A percentile compares a stretch with the other conserved stretches of the same genome.
phyloP scores from a whole-genome alignment of 92 coral and sea anemone genomes.

The Epizoanthus fatuus region DNA sequence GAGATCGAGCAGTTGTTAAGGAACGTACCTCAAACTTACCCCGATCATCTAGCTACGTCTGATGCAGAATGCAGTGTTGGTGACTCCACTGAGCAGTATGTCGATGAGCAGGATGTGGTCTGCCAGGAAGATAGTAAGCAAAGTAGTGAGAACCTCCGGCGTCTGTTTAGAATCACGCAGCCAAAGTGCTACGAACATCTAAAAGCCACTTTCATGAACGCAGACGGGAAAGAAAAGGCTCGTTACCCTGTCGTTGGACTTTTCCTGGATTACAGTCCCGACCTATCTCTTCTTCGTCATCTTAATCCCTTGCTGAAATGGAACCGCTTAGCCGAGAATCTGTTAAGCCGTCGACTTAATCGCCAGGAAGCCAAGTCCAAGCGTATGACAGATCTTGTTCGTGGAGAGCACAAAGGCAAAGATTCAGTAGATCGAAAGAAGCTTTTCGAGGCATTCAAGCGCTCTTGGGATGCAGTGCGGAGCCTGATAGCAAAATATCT shows the following conservation, averaged over 20 bases:
- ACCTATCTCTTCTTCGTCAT: constrained; percentile 69
- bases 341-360: constrained; percentile 82
- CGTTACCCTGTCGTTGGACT: constrained; percentile 85
- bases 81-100: constrained; percentile 31
- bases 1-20: constrained; percentile 5
- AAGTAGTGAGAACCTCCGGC: constrained; percentile 66
- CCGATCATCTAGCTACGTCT: background rate
- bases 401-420: constrained; percentile 49
- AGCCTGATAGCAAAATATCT: constrained; percentile 59
- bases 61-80: background rate
- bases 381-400: constrained; percentile 81
- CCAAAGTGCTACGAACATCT: constrained; percentile 78
- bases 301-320: constrained; percentile 77
- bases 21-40: background rate
- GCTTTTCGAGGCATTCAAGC: constrained; percentile 74
- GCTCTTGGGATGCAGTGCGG: constrained; percentile 86
- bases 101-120: constrained; percentile 76
- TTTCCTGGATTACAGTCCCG: constrained; percentile 77
- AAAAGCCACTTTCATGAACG: constrained; percentile 66
- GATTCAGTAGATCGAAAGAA: constrained; percentile 49
- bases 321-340: constrained; percentile 78
- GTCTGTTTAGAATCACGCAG: constrained; percentile 76
- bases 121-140: constrained; percentile 40
- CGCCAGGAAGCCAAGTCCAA: constrained; percentile 73
- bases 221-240: constrained; percentile 51